A percentile compares a stretch with the other conserved stretches of the same genome.
Evolutionary conservation across 2,888 invertebrate genomes (phyloP).

Genomic region (Drosophila ustulata): DNA sequence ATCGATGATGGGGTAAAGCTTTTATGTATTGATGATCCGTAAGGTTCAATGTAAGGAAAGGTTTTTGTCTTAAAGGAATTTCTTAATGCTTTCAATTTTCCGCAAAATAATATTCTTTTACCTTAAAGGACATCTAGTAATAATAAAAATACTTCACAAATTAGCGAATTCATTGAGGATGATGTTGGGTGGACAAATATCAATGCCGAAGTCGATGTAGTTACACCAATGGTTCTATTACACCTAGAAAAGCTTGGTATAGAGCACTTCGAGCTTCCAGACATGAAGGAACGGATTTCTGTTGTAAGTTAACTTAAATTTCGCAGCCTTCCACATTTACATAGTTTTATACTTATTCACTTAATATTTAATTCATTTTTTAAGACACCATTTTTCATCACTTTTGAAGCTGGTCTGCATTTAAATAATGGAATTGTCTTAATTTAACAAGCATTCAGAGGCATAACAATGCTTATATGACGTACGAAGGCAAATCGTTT

Average conservation of each 20-base stretch:
- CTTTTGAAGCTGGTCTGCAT: slow-evolving; percentile 80
- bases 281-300: slow-evolving; percentile 82
- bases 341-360: neutral
- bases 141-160: slow-evolving; percentile 7
- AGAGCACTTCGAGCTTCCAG: slow-evolving; percentile 81
- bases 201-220: slow-evolving; percentile 84
- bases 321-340: too few species aligned
- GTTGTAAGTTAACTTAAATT: slow-evolving; percentile 69
- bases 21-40: too few species aligned
- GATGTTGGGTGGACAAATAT: slow-evolving; percentile 83
- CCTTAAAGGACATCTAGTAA: slow-evolving; percentile 31
- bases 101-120: neutral
- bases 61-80: too few species aligned
- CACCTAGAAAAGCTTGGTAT: slow-evolving; percentile 80
- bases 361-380: neutral
- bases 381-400: slow-evolving; percentile 82
- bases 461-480: slow-evolving; percentile 82
- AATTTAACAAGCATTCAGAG: slow-evolving; percentile 82
- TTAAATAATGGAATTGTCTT: slow-evolving; percentile 82
- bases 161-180: slow-evolving; percentile 53
- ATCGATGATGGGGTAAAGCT: too few species aligned
- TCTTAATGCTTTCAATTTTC: too few species aligned
- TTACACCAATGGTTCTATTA: slow-evolving; percentile 81
- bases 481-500: slow-evolving; percentile 83
- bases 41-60: too few species aligned